Conservation (phyloP, 1,140 invertebrate species). For the Anadara kagoshimensis region DNA sequence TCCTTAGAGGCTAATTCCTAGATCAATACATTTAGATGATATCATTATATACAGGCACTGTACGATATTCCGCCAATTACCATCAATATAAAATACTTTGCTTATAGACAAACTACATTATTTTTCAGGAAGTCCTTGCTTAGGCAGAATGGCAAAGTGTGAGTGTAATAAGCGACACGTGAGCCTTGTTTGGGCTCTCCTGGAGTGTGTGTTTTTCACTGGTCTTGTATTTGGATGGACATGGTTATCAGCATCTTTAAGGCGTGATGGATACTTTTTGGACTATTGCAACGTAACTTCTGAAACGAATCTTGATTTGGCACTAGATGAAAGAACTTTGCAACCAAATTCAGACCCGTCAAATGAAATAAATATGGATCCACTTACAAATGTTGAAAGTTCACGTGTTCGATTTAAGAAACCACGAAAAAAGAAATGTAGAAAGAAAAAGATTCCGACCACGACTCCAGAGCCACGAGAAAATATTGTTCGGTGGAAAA, state of each 20-base stretch:
- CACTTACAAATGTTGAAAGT: neutral
- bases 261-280: constrained; percentile 51
- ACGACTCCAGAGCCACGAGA: constrained; percentile 1
- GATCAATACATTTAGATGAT: neutral
- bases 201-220: constrained; percentile 63
- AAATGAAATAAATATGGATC: neutral
- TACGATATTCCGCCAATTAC: neutral
- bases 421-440: constrained; percentile 1
- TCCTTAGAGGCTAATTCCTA: neutral
- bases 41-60: neutral
- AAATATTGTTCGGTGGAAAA: too few relatives aligned
- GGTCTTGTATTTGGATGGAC: constrained; percentile 60
- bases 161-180: constrained; percentile 35
- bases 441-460: neutral
- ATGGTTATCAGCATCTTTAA: constrained; percentile 51
- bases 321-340: too few relatives aligned
- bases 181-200: constrained; percentile 52
- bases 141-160: constrained; percentile 17
- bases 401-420: neutral
- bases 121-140: constrained; percentile 8
- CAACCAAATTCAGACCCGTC: neutral
- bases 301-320: neutral
- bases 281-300: constrained; percentile 49
- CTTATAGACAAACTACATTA: neutral
- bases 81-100: neutral